A percentile compares a stretch with the other conserved stretches of the same genome.
Evolutionary conservation across 2,888 invertebrate genomes (phyloP).

Genomic region (Blomia tropicalis): DNA sequence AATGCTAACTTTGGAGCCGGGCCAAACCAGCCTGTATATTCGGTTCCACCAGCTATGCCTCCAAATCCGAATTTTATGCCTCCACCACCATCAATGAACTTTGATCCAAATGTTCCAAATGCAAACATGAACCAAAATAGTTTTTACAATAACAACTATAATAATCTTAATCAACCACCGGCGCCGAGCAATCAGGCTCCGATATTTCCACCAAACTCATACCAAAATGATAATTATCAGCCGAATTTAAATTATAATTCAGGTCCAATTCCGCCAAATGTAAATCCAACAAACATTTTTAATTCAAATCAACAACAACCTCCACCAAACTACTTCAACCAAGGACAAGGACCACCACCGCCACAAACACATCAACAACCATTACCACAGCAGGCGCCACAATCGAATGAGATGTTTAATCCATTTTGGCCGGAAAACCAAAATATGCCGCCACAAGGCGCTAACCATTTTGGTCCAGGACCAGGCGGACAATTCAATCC

Average conservation of each 20-base stretch:
- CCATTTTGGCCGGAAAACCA: not conserved
- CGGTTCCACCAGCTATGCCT: not conserved
- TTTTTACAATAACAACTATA: not conserved
- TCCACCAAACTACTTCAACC: not conserved
- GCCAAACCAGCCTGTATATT: not conserved
- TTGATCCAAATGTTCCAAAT: not conserved
- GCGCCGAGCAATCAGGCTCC: not conserved
- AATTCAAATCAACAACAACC: conserved; percentile 1
- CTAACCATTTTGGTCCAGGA: not conserved
- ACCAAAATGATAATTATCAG: not conserved
- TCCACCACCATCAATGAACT: not conserved
- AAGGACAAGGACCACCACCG: not conserved
- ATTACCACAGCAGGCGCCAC: not conserved
- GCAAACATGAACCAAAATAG: too few species aligned
- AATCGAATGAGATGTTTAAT: not conserved
- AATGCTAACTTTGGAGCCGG: not conserved
- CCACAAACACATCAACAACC: not conserved
- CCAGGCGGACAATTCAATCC: not conserved
- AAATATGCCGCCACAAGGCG: not conserved
- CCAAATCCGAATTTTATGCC: not conserved
- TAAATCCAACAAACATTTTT: not conserved
- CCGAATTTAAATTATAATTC: conserved; percentile 1
- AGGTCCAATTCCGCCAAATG: not conserved
- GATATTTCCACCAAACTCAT: not conserved
- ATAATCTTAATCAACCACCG: not conserved